Evolutionary conservation across 1,140 invertebrate species (phyloP), one percentile per base, ranked within the genome.

Genomic region (Odontomachus brunneus): DNA sequence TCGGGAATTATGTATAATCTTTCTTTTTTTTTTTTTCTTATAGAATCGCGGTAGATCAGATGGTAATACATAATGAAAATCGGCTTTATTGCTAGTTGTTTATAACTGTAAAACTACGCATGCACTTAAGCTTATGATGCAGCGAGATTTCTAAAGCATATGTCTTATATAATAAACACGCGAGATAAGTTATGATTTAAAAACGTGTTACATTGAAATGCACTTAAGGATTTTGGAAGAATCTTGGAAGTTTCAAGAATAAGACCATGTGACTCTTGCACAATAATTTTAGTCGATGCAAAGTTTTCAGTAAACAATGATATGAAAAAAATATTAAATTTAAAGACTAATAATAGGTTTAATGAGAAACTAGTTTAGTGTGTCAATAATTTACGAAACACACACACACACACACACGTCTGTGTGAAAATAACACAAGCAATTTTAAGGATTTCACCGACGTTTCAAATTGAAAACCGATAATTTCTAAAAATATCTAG

Each of bases 101-200:
- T 15, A 14, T 29, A 82, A 38, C 80, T 63, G 44, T 69, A 65
- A 83, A 86, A 69, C 51, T 80, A 80, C 63, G 72, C 73, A 59
- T 86, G 76, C 65, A 71, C 33, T 83, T 65, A 78, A 85, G 67
- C 63, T 55, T 55, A 19, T 53, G 38, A 44, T n/a, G 17, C 51
- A 15, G 51, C 51, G 57, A 19, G 22, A 44, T 48, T 55, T 26
- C 9, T 78, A 22, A 44, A 57, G 24, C 24, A 14, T n/a, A 48
- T 44, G 3, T 44, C 38, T 11, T 7, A 11, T 67, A 15, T 44
- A 57, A 57, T 22, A 67, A 38, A 76, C 17, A 38, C 3, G 12
- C 12, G 7, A 48, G 38, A 55, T 24, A 63, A 14, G 24, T 63
- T 53, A 76, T n/a, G 7, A n/a, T 53, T 67, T 12, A 29, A 55